phyloP scores from a whole-genome alignment of 2,888 invertebrate species.

The Marasmarcha lunaedactyla region DNA sequence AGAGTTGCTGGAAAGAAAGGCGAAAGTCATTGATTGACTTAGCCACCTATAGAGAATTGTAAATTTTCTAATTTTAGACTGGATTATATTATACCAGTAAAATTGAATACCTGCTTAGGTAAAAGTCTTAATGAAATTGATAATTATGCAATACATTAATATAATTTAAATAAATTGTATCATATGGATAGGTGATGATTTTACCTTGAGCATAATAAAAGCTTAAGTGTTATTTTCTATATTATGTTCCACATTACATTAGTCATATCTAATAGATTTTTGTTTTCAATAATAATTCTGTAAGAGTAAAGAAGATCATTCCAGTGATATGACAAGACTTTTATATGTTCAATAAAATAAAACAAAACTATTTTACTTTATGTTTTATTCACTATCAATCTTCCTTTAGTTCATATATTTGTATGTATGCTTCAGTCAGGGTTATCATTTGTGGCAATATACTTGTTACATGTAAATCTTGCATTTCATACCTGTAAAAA shows the following conservation, averaged over 20 bases:
- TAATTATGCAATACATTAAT: conserved; percentile 5
- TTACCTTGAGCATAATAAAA: neutral
- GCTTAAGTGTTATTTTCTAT: too few species aligned
- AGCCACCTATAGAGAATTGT: neutral
- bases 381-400: conserved; percentile 37
- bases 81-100: neutral
- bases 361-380: conserved; percentile 25
- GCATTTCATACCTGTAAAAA: conserved; percentile 80
- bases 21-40: conserved; percentile 79
- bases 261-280: too few species aligned
- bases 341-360: conserved; percentile 54
- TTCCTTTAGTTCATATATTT: conserved; percentile 78
- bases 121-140: too few species aligned
- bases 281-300: conserved; percentile 19
- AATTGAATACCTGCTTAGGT: neutral
- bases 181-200: conserved; percentile 1
- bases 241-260: too few species aligned
- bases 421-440: conserved; percentile 98
- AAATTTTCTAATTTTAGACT: neutral
- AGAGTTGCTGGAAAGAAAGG: conserved; percentile 93
- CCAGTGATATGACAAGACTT: conserved; percentile 35
- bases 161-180: conserved; percentile 14
- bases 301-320: conserved; percentile 41
- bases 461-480: conserved; percentile 97
- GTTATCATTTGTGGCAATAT: conserved; percentile 99